Evolutionary conservation across 2,888 invertebrate genomes (phyloP).

Genomic region (Octodonta nipae): DNA sequence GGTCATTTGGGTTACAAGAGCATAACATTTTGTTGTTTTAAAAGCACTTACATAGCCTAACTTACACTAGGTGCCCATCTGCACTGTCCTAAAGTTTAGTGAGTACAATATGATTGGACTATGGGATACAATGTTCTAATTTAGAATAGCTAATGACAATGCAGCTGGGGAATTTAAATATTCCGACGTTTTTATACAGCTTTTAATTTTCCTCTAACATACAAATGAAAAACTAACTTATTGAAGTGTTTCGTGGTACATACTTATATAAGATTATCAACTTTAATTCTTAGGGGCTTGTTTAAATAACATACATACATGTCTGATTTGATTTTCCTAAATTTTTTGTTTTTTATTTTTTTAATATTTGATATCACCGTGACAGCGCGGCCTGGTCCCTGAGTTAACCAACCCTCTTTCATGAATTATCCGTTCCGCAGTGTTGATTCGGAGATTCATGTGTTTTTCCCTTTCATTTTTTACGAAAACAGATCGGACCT

Average conservation of each 20-base stretch:
- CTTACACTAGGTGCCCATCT: constrained; percentile 29
- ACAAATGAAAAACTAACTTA: constrained; percentile 34
- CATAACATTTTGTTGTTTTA: constrained; percentile 37
- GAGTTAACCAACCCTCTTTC: constrained; percentile 35
- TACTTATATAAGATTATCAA: constrained; percentile 21
- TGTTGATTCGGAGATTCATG: no score
- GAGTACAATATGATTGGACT: constrained; percentile 19
- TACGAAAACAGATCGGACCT: constrained; percentile 9
- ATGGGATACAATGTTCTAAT: constrained; percentile 20
- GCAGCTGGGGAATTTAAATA: constrained; percentile 25
- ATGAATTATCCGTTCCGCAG: no score
- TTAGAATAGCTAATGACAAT: constrained; percentile 29
- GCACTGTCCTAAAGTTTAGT: constrained; percentile 22
- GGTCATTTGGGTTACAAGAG: constrained; percentile 41
- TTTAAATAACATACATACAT: no score
- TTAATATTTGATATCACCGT: constrained; percentile 38
- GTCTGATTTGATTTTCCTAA: constrained; percentile 34
- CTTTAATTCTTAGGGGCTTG: constrained; percentile 25
- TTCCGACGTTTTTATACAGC: constrained; percentile 22
- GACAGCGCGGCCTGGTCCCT: constrained; percentile 42
- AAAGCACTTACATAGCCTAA: constrained; percentile 39
- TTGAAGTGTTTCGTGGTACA: constrained; percentile 35
- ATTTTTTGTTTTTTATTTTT: no score
- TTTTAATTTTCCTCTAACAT: constrained; percentile 30
- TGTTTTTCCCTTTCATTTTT: constrained; percentile 10